phyloP scores from a whole-genome alignment of 2,888 invertebrate genomes.

The Parasteatoda lunata region DNA sequence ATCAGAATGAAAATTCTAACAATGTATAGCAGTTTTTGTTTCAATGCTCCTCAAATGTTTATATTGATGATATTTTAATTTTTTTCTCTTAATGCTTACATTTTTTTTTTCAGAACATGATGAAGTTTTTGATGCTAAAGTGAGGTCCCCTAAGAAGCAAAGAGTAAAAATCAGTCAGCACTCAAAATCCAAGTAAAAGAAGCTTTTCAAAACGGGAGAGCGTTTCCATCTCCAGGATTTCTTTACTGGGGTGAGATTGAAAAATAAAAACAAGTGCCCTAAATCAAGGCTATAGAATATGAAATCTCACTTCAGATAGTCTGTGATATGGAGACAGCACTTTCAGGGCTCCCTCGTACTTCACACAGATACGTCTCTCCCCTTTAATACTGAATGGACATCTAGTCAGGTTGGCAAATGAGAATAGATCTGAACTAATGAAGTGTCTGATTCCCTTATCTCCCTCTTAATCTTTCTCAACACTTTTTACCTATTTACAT shows the following conservation, averaged over 20 bases:
- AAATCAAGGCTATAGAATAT: conserved; percentile 35
- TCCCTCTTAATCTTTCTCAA: conserved; percentile 46
- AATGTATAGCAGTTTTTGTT: too few relatives aligned
- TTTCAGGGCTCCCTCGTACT: conserved; percentile 53
- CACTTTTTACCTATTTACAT: conserved; percentile 41
- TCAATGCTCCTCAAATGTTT: too few relatives aligned
- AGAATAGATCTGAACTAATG: conserved; percentile 54
- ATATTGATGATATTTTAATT: too few relatives aligned
- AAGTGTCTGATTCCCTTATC: conserved; percentile 59
- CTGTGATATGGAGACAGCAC: conserved; percentile 67
- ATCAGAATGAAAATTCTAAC: too few relatives aligned
- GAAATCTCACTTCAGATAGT: conserved; percentile 58
- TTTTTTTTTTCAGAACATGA: conserved; percentile 18
- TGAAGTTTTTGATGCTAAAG: conserved; percentile 26
- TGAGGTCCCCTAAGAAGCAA: conserved; percentile 50
- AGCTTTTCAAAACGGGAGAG: conserved; percentile 24
- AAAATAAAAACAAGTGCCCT: conserved; percentile 49
- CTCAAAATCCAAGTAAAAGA: conserved; percentile 26
- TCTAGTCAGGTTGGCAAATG: conserved; percentile 60
- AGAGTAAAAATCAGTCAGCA: conserved; percentile 55
- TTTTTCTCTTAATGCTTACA: not conserved
- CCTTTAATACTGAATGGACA: conserved; percentile 34
- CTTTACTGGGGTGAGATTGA: conserved; percentile 53
- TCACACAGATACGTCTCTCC: conserved; percentile 46
- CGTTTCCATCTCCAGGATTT: conserved; percentile 59